Base-by-base conservation (phyloP, 1,140 invertebrate genomes). In the Drosophila hydei region DNA sequence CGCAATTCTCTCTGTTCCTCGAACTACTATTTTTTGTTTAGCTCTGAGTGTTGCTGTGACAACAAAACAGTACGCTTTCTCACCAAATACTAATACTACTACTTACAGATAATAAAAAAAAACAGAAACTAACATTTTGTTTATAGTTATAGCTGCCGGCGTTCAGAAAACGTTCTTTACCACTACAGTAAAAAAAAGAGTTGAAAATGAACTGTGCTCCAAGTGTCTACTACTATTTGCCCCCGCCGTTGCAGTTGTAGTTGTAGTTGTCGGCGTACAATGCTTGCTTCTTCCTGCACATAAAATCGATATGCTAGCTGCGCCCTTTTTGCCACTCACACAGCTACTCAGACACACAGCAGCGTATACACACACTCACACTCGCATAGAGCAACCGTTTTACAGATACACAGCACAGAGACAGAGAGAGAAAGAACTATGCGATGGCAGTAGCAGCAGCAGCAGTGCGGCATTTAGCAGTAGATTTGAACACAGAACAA, bases 301-400 rank as follows among this genome's bases (percentile, higher is more conserved):
- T 79, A 79, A 85, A 84, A 84, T 84, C 79, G 72, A 84, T 84
- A 79, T 75, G 78, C 45, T 77, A 75, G 81, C 81, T 87, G 83
- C 81, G 81, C 81, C 77, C 83, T 87, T 88, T 85, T 78, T 70
- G 74, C 61, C 65, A 77, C 78, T 81, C 61, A 56, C 68, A 71
- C 78, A 55, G 36, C 16, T 42, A 56, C 72, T 42, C 38, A 38
- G 9, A 42, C 42, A 56, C 18, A 56, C 23, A 50, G 47, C 51
- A 47, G 58, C 19, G 18, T 4, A 45, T 25, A 27, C 19, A 30
- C 23, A 27, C 36, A 63, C 38, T 56, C 36, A 51, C 23, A 55
- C 65, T 38, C n/a, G 6, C 18, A 27, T 25, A 59, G 14, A 67
- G 19, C 55, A 60, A 51, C 40, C 59, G 60, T 71, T 68, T 75